Percentiles rank a stretch among this genome's conserved stretches.
These are phyloP conservation scores for Drosophila kohkoa DNA, from an alignment of 1,140 invertebrate species.

Conservation along the genomic window DNA sequence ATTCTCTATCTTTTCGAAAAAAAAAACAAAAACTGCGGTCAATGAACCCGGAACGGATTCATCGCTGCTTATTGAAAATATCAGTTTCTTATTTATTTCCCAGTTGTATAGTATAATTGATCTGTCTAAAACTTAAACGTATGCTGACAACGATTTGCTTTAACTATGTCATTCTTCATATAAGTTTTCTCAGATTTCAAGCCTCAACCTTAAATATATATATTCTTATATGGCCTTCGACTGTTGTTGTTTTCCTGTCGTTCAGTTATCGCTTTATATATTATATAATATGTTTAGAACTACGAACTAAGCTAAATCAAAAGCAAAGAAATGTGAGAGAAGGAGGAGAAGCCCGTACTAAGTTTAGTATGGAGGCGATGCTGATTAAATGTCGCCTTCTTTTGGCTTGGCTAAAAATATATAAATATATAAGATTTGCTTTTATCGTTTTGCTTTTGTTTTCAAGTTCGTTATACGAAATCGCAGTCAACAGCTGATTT, in stretches of 20 bases:
- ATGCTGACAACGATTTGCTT: neutral
- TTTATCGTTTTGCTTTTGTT: constrained; percentile 57
- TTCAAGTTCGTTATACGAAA: constrained; percentile 69
- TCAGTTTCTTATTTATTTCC: neutral
- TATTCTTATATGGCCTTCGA: constrained; percentile 33
- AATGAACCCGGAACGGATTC: constrained; percentile 1
- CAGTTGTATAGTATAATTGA: neutral
- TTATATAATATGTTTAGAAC: constrained; percentile 17
- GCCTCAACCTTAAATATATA: constrained; percentile 37
- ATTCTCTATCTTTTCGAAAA: neutral
- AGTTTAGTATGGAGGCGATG: constrained; percentile 5
- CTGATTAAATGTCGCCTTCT: constrained; percentile 48
- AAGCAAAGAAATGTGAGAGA: too few relatives aligned
- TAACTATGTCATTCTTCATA: constrained; percentile 27
- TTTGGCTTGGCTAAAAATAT: constrained; percentile 34
- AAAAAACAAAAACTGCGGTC: neutral
- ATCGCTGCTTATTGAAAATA: neutral
- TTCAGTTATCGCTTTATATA: constrained; percentile 28
- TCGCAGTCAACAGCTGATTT: constrained; percentile 67
- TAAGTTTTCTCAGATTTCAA: constrained; percentile 40
- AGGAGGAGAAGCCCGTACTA: neutral
- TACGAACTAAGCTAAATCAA: constrained; percentile 36
- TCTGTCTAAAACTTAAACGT: neutral
- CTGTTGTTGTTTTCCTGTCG: constrained; percentile 33
- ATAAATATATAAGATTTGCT: constrained; percentile 28